phyloP scores from a whole-genome alignment of 2,113 vertebrate genomes.

The Probosciger aterrimus region DNA sequence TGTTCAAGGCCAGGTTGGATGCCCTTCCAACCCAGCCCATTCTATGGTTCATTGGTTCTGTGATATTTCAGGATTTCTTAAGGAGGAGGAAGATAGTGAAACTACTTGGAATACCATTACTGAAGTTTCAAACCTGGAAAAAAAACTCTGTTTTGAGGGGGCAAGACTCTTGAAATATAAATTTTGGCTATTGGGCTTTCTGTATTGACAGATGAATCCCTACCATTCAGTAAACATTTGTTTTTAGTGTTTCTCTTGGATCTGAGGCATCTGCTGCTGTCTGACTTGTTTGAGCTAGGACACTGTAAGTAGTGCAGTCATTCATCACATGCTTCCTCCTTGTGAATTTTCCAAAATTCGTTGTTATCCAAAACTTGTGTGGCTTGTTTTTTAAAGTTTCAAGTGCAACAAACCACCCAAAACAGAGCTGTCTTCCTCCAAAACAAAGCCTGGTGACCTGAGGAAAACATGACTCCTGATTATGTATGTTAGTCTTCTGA shows the following conservation, averaged over 20 bases:
- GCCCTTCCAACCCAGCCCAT: neutral
- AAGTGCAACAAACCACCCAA: neutral
- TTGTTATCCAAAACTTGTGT: neutral
- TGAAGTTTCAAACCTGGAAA: neutral
- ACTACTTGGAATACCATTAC: neutral
- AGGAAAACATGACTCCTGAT: neutral
- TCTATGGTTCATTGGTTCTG: neutral
- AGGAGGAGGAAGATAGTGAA: neutral
- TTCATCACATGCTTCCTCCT: neutral
- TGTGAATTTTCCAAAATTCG: neutral
- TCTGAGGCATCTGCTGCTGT: neutral
- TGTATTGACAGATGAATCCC: neutral
- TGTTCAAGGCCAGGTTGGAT: neutral
- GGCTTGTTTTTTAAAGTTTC: neutral
- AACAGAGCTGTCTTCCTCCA: neutral
- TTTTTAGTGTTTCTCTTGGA: neutral
- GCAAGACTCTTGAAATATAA: neutral
- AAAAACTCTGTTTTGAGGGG: neutral
- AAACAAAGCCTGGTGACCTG: neutral
- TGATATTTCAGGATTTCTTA: neutral
- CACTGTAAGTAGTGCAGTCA: neutral
- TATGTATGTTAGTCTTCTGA: neutral
- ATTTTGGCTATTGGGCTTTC: neutral
- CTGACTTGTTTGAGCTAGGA: neutral
- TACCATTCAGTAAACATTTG: neutral